Evolutionary conservation across 2,113 vertebrate species (phyloP).

Genomic region (Prolemur simus): DNA sequence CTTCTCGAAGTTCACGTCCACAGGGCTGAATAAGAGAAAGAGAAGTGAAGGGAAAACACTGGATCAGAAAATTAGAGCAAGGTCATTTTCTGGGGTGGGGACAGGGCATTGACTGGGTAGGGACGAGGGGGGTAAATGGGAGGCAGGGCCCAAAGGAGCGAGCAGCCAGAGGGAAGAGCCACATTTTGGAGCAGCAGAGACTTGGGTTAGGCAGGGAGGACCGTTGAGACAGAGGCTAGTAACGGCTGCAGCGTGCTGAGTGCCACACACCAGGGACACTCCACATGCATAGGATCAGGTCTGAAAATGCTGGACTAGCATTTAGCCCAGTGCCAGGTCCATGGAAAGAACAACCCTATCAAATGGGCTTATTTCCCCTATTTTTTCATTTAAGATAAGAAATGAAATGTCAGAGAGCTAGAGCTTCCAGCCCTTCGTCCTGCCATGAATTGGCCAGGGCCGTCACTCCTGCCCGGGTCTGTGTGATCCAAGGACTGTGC

Average conservation of each 20-base stretch:
- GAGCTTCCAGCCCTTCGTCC: background rate
- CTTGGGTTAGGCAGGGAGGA: background rate
- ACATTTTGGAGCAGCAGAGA: background rate
- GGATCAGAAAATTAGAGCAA: background rate
- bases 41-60: background rate
- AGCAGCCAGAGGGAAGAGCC: background rate
- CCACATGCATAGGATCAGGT: accelerated
- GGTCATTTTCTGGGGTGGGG: background rate
- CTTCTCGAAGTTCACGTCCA: background rate
- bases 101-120: background rate
- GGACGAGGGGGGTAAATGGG: background rate
- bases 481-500: background rate
- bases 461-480: no score
- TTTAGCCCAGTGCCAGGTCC: background rate
- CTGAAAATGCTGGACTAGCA: background rate
- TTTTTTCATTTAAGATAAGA: background rate
- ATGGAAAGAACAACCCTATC: background rate
- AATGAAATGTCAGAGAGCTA: background rate
- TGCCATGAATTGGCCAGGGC: no score
- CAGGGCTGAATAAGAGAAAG: background rate
- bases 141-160: background rate
- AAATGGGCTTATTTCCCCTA: background rate
- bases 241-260: accelerated
- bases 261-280: accelerated
- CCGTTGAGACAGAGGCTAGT: accelerated